These are phyloP conservation scores for Drosophila littoralis DNA, from an alignment of 1,140 invertebrate genomes.

Conservation along the genomic window DNA sequence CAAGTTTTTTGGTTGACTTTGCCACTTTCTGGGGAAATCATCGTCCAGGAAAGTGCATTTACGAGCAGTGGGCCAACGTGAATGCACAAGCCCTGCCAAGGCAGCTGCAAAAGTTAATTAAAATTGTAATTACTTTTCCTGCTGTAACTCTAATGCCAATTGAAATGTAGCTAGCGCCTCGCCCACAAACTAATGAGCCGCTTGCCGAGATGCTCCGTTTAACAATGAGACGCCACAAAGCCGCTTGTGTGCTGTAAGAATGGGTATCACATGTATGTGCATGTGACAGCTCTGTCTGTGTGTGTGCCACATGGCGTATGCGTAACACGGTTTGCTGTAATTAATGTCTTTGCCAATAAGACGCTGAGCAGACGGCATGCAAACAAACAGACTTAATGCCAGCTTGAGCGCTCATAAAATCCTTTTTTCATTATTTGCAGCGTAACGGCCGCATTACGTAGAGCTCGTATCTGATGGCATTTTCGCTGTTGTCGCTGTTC, in stretches of 20 bases:
- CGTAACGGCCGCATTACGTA: conserved; percentile 64
- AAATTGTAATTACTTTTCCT: conserved; percentile 79
- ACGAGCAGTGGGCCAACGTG: conserved; percentile 18
- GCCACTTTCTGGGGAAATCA: conserved; percentile 65
- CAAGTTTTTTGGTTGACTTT: conserved; percentile 67
- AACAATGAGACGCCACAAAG: conserved; percentile 39
- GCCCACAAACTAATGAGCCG: conserved; percentile 70
- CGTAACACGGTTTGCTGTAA: conserved; percentile 76
- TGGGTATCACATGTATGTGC: not conserved
- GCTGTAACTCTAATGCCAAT: conserved; percentile 70
- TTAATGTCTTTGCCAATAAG: conserved; percentile 80
- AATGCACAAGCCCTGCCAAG: conserved; percentile 56
- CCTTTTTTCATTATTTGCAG: conserved; percentile 70
- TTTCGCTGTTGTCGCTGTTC: conserved; percentile 7
- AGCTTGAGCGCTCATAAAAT: conserved; percentile 68
- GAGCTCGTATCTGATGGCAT: conserved; percentile 19
- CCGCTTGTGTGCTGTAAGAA: conserved; percentile 22
- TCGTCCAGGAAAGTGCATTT: conserved; percentile 34
- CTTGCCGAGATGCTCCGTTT: conserved; percentile 27
- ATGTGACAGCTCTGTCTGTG: no score
- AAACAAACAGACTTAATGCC: conserved; percentile 61
- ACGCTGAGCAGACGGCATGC: conserved; percentile 24
- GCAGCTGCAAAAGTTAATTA: conserved; percentile 70
- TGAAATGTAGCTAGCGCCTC: conserved; percentile 68
- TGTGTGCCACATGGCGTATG: conserved; percentile 66